Conservation (phyloP, 1,140 invertebrate species). For the Zaprionus lachaisei region DNA sequence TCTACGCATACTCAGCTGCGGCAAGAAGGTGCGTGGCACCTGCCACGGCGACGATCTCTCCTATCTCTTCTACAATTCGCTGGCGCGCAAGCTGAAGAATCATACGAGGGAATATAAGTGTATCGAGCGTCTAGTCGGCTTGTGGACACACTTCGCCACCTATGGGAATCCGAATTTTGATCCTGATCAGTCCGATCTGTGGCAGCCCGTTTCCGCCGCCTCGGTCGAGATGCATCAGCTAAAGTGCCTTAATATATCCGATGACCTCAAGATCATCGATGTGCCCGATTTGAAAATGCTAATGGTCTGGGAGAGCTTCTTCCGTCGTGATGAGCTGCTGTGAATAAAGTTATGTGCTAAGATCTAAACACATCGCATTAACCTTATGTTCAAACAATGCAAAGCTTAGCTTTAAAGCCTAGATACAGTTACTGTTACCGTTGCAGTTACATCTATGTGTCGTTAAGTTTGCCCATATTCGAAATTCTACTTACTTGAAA, state of each 20-base stretch:
- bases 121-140: constrained; percentile 80
- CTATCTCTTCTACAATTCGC: constrained; percentile 87
- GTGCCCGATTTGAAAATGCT: constrained; percentile 84
- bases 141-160: constrained; percentile 85
- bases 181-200: constrained; percentile 69
- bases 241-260: constrained; percentile 85
- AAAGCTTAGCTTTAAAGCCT: constrained; percentile 67
- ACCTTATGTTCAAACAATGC: constrained; percentile 71
- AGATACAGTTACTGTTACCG: constrained; percentile 23
- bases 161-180: constrained; percentile 83
- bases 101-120: constrained; percentile 81
- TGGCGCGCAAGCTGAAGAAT: constrained; percentile 84
- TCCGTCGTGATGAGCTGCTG: constrained; percentile 68
- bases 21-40: constrained; percentile 83
- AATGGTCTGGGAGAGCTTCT: constrained; percentile 85
- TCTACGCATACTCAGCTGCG: constrained; percentile 83
- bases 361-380: constrained; percentile 28
- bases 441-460: constrained; percentile 34
- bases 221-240: constrained; percentile 74
- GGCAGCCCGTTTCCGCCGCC: constrained; percentile 63
- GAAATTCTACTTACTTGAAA: constrained; percentile 45
- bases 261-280: constrained; percentile 82
- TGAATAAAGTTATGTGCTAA: constrained; percentile 33
- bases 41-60: constrained; percentile 88
- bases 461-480: constrained; percentile 67